These are phyloP conservation scores for Drosophila truncata DNA, from an alignment of 1,140 invertebrate species.

Conservation along the genomic window DNA sequence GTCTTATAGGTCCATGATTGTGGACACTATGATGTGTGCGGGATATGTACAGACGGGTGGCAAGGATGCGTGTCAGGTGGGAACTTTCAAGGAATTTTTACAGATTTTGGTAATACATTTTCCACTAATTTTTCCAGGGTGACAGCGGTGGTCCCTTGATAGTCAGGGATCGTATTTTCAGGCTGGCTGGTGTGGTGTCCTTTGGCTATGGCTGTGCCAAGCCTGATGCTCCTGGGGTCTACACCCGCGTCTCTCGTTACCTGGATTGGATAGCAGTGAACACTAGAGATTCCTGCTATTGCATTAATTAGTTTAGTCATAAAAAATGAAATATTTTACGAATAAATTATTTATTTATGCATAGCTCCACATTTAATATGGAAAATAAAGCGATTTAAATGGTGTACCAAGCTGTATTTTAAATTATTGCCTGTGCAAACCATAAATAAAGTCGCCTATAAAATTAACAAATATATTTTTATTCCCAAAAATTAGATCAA, in stretches of 20 bases:
- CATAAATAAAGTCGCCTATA: neutral
- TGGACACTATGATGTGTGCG: conserved; percentile 95
- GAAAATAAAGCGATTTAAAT: neutral
- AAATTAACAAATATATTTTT: neutral
- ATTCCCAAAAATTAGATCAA: neutral
- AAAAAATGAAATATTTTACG: neutral
- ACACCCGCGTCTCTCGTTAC: conserved; percentile 78
- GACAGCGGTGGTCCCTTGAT: conserved; percentile 92
- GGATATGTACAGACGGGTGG: conserved; percentile 95
- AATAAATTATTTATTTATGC: conserved; percentile 2
- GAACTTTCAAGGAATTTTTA: conserved; percentile 14
- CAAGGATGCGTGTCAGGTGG: conserved; percentile 95
- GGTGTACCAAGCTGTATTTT: neutral
- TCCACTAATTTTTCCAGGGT: conserved; percentile 66
- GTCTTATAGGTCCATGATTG: conserved; percentile 96
- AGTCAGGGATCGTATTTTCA: conserved; percentile 94
- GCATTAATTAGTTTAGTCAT: conserved; percentile 29
- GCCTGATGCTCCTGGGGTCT: conserved; percentile 92
- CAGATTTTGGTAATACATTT: neutral
- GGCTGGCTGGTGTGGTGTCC: conserved; percentile 92
- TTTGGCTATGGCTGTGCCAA: conserved; percentile 93
- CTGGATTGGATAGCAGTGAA: conserved; percentile 81
- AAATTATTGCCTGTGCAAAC: neutral
- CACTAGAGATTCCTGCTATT: conserved; percentile 80
- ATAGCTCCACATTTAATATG: neutral